These are phyloP conservation scores for Sebastes aleutianus DNA, from an alignment of 2,797 vertebrate genomes.

Conservation along the genomic window DNA sequence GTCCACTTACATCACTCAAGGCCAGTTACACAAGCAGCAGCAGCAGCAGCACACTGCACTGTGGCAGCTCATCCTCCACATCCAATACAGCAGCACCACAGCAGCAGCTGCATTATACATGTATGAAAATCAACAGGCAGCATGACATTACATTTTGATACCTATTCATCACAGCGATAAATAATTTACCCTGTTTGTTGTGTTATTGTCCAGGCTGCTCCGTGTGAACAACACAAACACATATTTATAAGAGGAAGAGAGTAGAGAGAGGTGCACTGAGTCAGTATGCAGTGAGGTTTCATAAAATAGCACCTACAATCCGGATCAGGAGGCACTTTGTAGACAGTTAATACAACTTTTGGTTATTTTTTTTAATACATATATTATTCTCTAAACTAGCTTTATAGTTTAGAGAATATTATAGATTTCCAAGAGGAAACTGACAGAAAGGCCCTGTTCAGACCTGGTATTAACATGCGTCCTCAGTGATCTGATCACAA, in stretches of 20 bases:
- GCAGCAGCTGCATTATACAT: conserved; percentile 18
- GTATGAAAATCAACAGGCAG: conserved; percentile 28
- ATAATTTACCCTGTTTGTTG: conserved; percentile 16
- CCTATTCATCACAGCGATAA: conserved; percentile 37
- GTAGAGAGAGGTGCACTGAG: too few species aligned
- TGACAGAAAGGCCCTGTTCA: too few species aligned
- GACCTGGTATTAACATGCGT: too few species aligned
- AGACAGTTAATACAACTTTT: too few species aligned
- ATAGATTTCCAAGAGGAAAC: too few species aligned
- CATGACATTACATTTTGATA: conserved; percentile 23
- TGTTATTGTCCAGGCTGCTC: background rate
- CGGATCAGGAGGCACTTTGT: too few species aligned
- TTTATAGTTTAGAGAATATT: too few species aligned
- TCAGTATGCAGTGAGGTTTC: background rate
- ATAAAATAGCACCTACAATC: too few species aligned
- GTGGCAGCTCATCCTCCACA: background rate
- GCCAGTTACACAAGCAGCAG: conserved; percentile 32
- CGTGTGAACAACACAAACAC: background rate
- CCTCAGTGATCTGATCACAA: too few species aligned
- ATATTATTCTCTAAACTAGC: too few species aligned
- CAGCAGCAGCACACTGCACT: background rate
- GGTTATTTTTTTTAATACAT: too few species aligned
- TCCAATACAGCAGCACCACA: background rate
- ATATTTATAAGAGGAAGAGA: background rate
- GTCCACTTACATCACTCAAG: conserved; percentile 38